Evolutionary conservation across 1,140 invertebrate genomes (phyloP).

Genomic region (Sipha flava): DNA sequence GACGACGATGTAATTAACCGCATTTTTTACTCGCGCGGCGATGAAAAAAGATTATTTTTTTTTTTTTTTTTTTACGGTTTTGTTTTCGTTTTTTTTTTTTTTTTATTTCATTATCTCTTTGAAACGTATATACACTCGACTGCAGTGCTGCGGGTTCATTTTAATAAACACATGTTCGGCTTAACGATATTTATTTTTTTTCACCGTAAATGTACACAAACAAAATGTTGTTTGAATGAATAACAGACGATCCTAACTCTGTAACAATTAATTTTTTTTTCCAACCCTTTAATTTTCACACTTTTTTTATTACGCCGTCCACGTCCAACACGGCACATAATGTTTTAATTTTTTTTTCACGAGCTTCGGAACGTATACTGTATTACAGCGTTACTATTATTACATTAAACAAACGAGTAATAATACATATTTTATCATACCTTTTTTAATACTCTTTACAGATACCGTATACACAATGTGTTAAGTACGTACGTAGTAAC

Average conservation of each 20-base stretch:
- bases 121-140: background rate
- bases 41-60: background rate
- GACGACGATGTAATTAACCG: background rate
- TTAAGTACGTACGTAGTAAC: too few relatives aligned
- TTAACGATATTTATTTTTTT: background rate
- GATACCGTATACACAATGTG: too few relatives aligned
- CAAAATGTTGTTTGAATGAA: conserved; percentile 7
- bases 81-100: background rate
- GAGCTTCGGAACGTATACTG: background rate
- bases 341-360: background rate
- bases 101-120: background rate
- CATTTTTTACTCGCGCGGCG: background rate
- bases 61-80: background rate
- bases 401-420: too few relatives aligned
- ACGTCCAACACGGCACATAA: background rate
- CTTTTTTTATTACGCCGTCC: background rate
- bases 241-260: background rate
- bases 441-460: too few relatives aligned
- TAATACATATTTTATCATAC: too few relatives aligned
- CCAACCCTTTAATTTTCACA: background rate
- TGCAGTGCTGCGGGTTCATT: background rate
- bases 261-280: background rate
- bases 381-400: too few relatives aligned
- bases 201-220: background rate
- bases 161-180: conserved; percentile 6